Conservation (phyloP, 2,888 invertebrate genomes). For the Sicus ferrugineus region DNA sequence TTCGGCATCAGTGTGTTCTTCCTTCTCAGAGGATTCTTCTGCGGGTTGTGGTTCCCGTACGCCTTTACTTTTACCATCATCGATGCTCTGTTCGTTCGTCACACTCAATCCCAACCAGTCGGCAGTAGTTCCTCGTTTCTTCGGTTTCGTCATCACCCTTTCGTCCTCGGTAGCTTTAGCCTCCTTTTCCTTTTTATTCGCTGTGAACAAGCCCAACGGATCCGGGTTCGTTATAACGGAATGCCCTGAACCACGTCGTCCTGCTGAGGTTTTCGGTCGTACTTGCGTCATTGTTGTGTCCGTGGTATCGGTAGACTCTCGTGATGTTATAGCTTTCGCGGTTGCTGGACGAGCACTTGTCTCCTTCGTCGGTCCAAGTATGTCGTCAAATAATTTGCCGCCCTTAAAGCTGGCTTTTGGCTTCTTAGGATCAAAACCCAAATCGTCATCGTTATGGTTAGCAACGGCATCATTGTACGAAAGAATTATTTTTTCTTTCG, state of each 20-base stretch:
- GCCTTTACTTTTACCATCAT: slow-evolving; percentile 26
- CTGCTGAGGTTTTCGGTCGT: slow-evolving; percentile 58
- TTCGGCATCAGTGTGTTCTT: slow-evolving; percentile 42
- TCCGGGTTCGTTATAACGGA: slow-evolving; percentile 49
- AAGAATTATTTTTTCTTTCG: slow-evolving; percentile 49
- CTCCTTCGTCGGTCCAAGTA: slow-evolving; percentile 44
- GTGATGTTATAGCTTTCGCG: slow-evolving; percentile 53
- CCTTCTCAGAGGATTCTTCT: not conserved
- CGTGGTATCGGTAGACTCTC: slow-evolving; percentile 61
- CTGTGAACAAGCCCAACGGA: slow-evolving; percentile 51
- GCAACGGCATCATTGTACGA: slow-evolving; percentile 46
- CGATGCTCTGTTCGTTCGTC: slow-evolving; percentile 41
- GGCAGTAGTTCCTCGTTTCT: slow-evolving; percentile 53
- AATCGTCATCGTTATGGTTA: slow-evolving; percentile 56
- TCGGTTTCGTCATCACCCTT: slow-evolving; percentile 52
- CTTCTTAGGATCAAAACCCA: slow-evolving; percentile 64
- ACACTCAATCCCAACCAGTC: slow-evolving; percentile 61
- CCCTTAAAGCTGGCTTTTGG: slow-evolving; percentile 51
- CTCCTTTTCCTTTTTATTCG: slow-evolving; percentile 44
- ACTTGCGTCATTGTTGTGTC: slow-evolving; percentile 49
- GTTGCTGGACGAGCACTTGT: slow-evolving; percentile 51
- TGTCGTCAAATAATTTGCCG: slow-evolving; percentile 59
- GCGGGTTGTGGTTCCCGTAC: slow-evolving; percentile 36
- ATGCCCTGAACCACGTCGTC: slow-evolving; percentile 56
- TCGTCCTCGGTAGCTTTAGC: slow-evolving; percentile 42